Evolutionary conservation across 2,113 vertebrate genomes (phyloP).

Genomic region (Myotis brandtii): DNA sequence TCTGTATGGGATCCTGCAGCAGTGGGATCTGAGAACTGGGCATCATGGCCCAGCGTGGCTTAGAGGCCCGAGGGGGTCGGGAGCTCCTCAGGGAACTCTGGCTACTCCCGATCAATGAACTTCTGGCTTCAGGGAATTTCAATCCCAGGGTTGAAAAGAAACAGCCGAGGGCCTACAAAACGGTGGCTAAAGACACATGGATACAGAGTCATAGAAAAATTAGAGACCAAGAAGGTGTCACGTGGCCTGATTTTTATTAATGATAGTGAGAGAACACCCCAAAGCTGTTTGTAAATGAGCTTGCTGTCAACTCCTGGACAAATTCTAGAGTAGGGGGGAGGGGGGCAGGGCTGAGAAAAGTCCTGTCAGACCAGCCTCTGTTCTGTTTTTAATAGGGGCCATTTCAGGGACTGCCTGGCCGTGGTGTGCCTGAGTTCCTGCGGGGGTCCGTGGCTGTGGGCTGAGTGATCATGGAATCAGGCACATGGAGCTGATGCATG

Average conservation of each 20-base stretch:
- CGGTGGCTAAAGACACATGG: neutral
- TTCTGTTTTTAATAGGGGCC: neutral
- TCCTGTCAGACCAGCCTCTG: no score
- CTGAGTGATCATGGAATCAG: rapidly evolving
- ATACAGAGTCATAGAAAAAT: neutral
- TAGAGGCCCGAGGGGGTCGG: rapidly evolving
- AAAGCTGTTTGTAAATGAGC: neutral
- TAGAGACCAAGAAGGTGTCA: neutral
- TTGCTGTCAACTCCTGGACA: neutral
- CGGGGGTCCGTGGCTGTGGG: neutral
- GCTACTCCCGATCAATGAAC: neutral
- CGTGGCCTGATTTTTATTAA: neutral
- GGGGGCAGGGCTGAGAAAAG: neutral
- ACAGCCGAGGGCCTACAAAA: neutral
- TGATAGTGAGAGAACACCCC: neutral
- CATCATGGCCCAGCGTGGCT: rapidly evolving
- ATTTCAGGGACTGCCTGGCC: rapidly evolving
- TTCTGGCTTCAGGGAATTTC: neutral
- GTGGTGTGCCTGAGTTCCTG: rapidly evolving
- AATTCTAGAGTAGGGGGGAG: neutral
- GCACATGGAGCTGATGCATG: neutral
- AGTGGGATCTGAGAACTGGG: neutral
- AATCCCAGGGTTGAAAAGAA: neutral
- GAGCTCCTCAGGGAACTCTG: neutral
- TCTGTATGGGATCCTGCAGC: no score